Evolutionary conservation across 2,888 invertebrate species (phyloP), one percentile per base, ranked within the genome.

Genomic region (Meandrusa payeni): DNA sequence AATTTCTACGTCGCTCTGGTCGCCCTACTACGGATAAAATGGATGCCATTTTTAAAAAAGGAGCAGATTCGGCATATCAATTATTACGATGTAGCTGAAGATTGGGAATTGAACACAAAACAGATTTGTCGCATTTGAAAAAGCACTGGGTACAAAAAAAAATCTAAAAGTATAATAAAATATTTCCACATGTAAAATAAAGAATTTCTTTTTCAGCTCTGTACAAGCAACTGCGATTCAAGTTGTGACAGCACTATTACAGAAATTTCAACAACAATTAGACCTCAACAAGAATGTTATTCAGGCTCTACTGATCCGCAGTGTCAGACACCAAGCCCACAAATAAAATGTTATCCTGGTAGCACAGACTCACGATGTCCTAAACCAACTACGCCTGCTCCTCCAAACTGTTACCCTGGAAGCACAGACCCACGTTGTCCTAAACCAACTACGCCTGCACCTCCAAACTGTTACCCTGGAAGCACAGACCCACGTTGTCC

Each of bases 221-320:
- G 87, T 50, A 77, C 76, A 10, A 76, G 61, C 45, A 69, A 75
- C 51, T 87, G 87, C 36, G 83, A 87, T 10, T 58, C 77, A 5
- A 75, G 57, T 49, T 87, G 87, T 47, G 68, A 57, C 23, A 76
- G 69, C 15, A 57, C 67, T 15, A 70, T 63, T 6, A 65, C 60
- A 32, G 73, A 79, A 61, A 59, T 81, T 27, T 64, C 82, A 28
- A 74, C 85, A 43, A 72, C 76, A 29, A 50, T 70, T 24, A 51
- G 59, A 50, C 67, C 81, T 51, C 57, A 34, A 31, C 3, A 67
- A 51, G 51, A 41, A 61, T 62, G 60, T 46, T 59, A 47, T 34
- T 57, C 58, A 0, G 55, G 56, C 13, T 55, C 45, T 13, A 20
- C 48, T 0, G 61, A 67, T 15, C 49, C 57, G 0, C 36, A 57